These are phyloP conservation scores for Capra hircus DNA, from an alignment of 2,113 vertebrate species.

Conservation along the genomic window DNA sequence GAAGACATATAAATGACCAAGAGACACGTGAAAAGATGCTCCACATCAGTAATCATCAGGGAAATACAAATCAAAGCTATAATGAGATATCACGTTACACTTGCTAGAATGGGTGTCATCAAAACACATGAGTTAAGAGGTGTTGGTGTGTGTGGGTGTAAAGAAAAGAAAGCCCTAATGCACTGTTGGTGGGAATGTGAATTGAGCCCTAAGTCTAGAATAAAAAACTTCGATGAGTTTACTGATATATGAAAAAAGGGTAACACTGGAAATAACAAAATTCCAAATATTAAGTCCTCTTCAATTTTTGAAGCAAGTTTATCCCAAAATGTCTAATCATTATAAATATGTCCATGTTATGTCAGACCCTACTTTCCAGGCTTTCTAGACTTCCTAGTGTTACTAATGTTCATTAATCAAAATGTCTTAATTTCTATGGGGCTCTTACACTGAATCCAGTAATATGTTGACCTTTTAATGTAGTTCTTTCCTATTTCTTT, in stretches of 20 bases:
- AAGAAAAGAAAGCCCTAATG: neutral
- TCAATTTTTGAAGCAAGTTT: neutral
- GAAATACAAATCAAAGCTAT: neutral
- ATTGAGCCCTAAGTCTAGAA: neutral
- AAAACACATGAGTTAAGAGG: neutral
- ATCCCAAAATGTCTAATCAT: neutral
- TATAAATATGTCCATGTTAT: neutral
- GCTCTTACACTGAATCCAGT: slow-evolving; percentile 24
- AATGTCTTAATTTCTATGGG: neutral
- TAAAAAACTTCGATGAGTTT: neutral
- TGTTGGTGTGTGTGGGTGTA: neutral
- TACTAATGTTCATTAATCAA: neutral
- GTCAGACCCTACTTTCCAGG: neutral
- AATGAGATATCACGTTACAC: neutral
- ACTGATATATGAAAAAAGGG: neutral
- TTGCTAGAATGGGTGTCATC: neutral
- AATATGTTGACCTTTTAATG: slow-evolving; percentile 36
- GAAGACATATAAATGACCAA: neutral
- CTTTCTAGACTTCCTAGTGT: neutral
- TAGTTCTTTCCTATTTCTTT: neutral
- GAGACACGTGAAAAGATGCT: neutral
- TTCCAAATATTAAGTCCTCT: neutral
- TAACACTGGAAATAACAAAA: neutral
- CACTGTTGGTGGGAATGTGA: neutral
- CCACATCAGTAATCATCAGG: neutral